Base-by-base conservation (phyloP, 1,140 invertebrate species). In the Penaeus indicus region DNA sequence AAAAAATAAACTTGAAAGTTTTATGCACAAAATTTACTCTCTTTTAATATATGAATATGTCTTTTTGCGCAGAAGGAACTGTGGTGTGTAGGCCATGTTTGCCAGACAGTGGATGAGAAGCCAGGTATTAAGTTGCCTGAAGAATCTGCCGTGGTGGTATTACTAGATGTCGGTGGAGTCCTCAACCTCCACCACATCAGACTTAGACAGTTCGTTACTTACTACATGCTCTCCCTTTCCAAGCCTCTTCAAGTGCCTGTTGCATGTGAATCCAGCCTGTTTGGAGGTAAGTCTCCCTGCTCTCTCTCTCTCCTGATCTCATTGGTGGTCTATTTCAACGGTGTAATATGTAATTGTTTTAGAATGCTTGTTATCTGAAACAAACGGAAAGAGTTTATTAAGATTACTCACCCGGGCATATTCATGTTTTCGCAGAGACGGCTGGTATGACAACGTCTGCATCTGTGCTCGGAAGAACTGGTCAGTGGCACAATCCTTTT, bases 151-250 rank as follows among this genome's bases (percentile, higher is more conserved):
- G 93, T 95, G n/a, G 96, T 96, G 92, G 94, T 97, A 86, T 95
- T 99, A 61, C 95, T 99, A 1, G 98, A 99, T 93, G 97, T 98
- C 92, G 98, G 98, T 47, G 98, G 98, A 77, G 99, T 97, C 92
- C 95, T 95, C 91, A 94, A 94, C 63, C 94, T 98, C n/a, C 94
- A n/a, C 95, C 90, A 95, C 95, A 89, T 93, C 94, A 38, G 93
- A 95, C 94, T 99, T 16, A 92, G 96, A 92, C 96, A 98, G 94
- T 99, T 87, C 95, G 97, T 90, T 96, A 95, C n/a, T 88, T 97
- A 99, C 93, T 99, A 98, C 92, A 96, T 98, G 94, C 95, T 47
- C 93, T 99, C 91, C 98, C 98, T 27, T 99, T 99, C 94, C 98
- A 99, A 95, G 97, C 98, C 75, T 96, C 97, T 63, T 98, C n/a